Conservation (phyloP, 2,888 invertebrate genomes). For the Chorisops tibialis region DNA sequence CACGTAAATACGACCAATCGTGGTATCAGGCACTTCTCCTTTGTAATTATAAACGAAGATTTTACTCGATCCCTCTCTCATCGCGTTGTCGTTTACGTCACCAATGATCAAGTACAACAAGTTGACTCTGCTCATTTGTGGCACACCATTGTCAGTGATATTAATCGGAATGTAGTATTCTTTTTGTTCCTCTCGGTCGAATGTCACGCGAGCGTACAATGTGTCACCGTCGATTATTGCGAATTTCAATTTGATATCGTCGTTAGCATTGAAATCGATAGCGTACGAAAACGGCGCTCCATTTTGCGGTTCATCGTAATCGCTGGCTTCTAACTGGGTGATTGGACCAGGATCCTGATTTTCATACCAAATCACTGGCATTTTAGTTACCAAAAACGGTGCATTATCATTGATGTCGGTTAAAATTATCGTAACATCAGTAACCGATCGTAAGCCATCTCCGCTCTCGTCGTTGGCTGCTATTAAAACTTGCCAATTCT, state of each 20-base stretch:
- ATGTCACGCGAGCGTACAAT: slow-evolving; percentile 68
- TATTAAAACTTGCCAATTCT: slow-evolving; percentile 71
- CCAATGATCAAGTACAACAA: slow-evolving; percentile 87
- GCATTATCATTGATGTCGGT: slow-evolving; percentile 93
- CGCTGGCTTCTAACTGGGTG: slow-evolving; percentile 69
- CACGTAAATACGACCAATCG: slow-evolving; percentile 84
- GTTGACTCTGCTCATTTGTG: slow-evolving; percentile 73
- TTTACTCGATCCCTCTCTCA: slow-evolving; percentile 80
- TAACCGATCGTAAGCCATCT: slow-evolving; percentile 61
- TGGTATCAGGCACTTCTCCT: slow-evolving; percentile 75
- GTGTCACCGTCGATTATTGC: slow-evolving; percentile 64
- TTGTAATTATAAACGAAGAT: slow-evolving; percentile 95
- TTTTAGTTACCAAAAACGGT: slow-evolving; percentile 76
- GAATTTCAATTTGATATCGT: slow-evolving; percentile 70
- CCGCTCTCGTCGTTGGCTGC: slow-evolving; percentile 76
- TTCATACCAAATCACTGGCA: slow-evolving; percentile 82
- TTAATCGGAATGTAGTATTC: slow-evolving; percentile 84
- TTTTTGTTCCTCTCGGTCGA: slow-evolving; percentile 86
- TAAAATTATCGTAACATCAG: slow-evolving; percentile 65
- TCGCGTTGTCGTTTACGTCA: slow-evolving; percentile 90
- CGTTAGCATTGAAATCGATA: slow-evolving; percentile 56
- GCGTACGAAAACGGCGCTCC: slow-evolving; percentile 80
- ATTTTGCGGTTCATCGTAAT: slow-evolving; percentile 77
- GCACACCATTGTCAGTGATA: slow-evolving; percentile 81
- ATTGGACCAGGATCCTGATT: slow-evolving; percentile 68